These are phyloP conservation scores for Pristiophorus japonicus DNA, from an alignment of 2,113 vertebrate species.

Conservation along the genomic window DNA sequence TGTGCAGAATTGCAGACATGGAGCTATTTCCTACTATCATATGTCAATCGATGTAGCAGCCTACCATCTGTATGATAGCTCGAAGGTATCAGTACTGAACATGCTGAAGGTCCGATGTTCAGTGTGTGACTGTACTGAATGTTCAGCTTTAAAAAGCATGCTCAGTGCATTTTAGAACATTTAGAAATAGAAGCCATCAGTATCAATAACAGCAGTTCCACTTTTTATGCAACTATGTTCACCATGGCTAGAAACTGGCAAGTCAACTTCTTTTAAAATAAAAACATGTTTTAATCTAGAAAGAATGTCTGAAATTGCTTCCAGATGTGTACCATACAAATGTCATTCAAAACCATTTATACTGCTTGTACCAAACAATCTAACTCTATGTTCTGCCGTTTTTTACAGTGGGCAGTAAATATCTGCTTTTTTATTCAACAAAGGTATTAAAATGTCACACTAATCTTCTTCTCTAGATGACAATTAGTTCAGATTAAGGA, in stretches of 20 bases:
- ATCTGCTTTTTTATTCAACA: not conserved
- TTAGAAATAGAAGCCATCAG: not conserved
- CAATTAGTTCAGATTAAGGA: slow-evolving; percentile 33
- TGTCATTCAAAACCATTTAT: slow-evolving; percentile 33
- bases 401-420: not conserved
- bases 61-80: not conserved
- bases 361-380: slow-evolving; percentile 9
- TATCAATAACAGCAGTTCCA: not conserved
- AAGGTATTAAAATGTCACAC: slow-evolving; percentile 11
- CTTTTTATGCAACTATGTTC: not conserved
- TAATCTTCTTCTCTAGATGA: slow-evolving; percentile 17
- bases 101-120: not conserved
- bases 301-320: slow-evolving; percentile 37
- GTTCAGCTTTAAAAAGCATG: not conserved
- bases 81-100: not conserved
- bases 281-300: slow-evolving; percentile 33
- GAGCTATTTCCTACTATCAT: not conserved
- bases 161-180: not conserved
- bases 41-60: not conserved
- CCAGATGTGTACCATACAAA: slow-evolving; percentile 31
- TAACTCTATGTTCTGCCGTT: slow-evolving; percentile 1
- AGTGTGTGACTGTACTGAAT: not conserved
- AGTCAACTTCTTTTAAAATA: slow-evolving; percentile 30
- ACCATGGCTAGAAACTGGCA: slow-evolving; percentile 4
- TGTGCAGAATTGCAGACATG: not conserved